Base-by-base conservation (phyloP, 2,797 vertebrate species). In the Aselliscus stoliczkanus region DNA sequence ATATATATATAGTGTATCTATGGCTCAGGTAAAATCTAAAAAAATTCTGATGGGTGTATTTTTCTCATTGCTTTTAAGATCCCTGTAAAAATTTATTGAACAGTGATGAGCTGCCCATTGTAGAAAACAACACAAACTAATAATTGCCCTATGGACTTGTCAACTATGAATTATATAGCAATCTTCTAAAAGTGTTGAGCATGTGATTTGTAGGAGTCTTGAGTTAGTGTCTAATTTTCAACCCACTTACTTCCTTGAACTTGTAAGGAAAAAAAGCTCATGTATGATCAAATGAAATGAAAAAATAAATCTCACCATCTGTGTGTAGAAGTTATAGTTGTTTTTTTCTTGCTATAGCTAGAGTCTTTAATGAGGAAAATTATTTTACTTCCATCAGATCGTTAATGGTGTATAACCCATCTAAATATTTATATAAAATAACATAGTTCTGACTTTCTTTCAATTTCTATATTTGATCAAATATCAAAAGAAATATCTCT, bases 141-240 rank as follows among this genome's bases (percentile, higher is more conserved):
- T 70, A 34, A 83, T 70, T 90, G 4, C 50, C 29, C n/a, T 54
- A 47, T 92, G 21, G 11, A 23, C 29, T 95, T 86, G 27, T 83
- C 34, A 75, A 8, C 29, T 73, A n/a, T 76, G 34, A 94, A 76
- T 39, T 84, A 39, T 50, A 56, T 23, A 39, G 15, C 47, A 6
- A 82, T 93, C 17, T 67, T 81, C 27, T 70, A 62, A 27, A 73
- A 70, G 44, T 79, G 76, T n/a, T 69, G 31, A 60, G 34, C 76
- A 67, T 75, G 64, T 84, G 58, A 90, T 87, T 86, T 94, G 69
- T 90, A 87, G 56, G 23, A 90, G 15, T 87, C 23, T 88, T 67
- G 3, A 80, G 21, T 69, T 79, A 42, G 44, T 65, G 52, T 92
- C 14, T 86, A 77, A 85, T 79, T 95, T 89, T 83, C 64, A 94